Evolutionary conservation across 2,113 vertebrate genomes (phyloP).

Genomic region (Pteronura brasiliensis): DNA sequence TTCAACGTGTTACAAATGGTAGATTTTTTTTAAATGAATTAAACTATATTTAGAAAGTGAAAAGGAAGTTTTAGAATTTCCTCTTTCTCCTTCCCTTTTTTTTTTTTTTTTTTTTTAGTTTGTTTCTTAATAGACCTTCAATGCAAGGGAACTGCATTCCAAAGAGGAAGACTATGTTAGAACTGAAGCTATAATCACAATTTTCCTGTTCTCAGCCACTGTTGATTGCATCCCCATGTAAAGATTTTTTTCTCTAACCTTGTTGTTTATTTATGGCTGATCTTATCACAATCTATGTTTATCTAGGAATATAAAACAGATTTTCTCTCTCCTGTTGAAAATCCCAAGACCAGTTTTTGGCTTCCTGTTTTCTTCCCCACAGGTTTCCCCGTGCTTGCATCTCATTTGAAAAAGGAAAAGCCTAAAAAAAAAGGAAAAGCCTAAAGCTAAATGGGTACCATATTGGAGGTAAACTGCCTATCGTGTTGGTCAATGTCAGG

Average conservation of each 20-base stretch:
- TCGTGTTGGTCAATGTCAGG: rapidly evolving
- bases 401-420: not conserved
- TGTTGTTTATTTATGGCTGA: not conserved
- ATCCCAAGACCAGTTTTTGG: not conserved
- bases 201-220: not conserved
- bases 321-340: not conserved
- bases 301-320: not conserved
- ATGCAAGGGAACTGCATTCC: not conserved
- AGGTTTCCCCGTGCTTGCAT: not conserved
- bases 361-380: not conserved
- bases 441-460: not conserved
- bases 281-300: not conserved
- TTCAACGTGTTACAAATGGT: not conserved
- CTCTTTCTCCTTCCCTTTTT: not conserved
- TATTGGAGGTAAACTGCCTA: not conserved
- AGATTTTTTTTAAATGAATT: not conserved
- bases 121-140: not conserved
- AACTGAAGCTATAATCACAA: not conserved
- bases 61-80: slow-evolving; percentile 19
- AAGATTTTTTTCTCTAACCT: not conserved
- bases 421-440: not conserved
- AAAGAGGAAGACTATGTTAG: not conserved
- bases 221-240: not conserved
- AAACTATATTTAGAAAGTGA: slow-evolving; percentile 32
- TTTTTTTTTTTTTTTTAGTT: not conserved